Conservation (phyloP, 2,888 invertebrate genomes). For the Drosophila cognata region DNA sequence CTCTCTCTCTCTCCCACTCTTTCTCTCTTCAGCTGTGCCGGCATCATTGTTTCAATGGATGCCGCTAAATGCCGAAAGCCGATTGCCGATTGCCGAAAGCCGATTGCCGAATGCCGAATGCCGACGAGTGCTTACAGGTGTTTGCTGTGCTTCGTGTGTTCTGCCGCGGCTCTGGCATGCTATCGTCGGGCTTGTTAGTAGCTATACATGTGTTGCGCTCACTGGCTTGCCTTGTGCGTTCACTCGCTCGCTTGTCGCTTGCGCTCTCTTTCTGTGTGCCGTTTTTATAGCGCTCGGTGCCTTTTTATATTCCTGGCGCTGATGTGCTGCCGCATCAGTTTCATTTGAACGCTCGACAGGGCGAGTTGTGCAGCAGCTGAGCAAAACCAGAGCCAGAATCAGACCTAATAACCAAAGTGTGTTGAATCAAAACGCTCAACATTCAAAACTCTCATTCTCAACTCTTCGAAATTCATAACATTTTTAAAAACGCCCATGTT, state of each 20-base stretch:
- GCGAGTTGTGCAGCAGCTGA: constrained; percentile 58
- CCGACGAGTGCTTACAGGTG: constrained; percentile 72
- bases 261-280: constrained; percentile 30
- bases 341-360: constrained; percentile 70
- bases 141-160: constrained; percentile 43
- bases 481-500: constrained; percentile 41
- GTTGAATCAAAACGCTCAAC: constrained; percentile 23
- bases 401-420: constrained; percentile 13
- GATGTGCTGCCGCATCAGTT: constrained; percentile 69
- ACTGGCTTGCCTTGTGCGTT: constrained; percentile 10
- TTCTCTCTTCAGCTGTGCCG: constrained; percentile 23
- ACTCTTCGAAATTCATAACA: constrained; percentile 28
- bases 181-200: background rate
- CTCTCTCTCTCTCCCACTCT: background rate
- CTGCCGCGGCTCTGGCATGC: background rate
- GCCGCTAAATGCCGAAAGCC: background rate
- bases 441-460: constrained; percentile 19
- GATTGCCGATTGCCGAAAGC: background rate
- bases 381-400: constrained; percentile 16
- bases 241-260: constrained; percentile 1
- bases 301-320: constrained; percentile 66
- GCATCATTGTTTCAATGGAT: constrained; percentile 31
- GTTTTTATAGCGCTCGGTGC: constrained; percentile 28
- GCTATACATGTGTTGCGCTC: constrained; percentile 13
- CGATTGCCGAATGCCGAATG: background rate